A percentile compares a stretch with the other conserved stretches of the same genome.
These are phyloP conservation scores for Cosmia pyralina DNA, from an alignment of 2,888 invertebrate species.

Conservation along the genomic window DNA sequence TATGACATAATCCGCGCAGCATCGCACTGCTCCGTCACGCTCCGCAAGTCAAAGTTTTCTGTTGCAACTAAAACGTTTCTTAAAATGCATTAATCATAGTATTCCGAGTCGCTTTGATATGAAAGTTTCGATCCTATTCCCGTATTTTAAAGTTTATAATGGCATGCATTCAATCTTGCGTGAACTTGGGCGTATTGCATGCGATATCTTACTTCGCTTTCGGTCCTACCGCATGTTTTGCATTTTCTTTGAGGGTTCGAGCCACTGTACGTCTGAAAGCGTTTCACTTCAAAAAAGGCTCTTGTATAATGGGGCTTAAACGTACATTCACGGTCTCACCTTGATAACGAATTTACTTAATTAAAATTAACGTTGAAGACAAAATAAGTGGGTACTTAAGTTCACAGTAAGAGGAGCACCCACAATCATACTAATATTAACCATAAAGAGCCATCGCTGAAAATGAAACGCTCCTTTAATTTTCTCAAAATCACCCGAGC, in stretches of 20 bases:
- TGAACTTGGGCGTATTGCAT: constrained; percentile 75
- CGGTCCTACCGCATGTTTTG: constrained; percentile 71
- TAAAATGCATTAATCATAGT: constrained; percentile 85
- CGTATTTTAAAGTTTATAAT: constrained; percentile 76
- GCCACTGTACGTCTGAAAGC: constrained; percentile 64
- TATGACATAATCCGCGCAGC: constrained; percentile 72
- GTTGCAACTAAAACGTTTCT: constrained; percentile 83
- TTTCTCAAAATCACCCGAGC: constrained; percentile 85
- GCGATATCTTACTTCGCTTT: constrained; percentile 72
- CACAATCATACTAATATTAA: constrained; percentile 87
- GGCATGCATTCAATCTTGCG: constrained; percentile 69
- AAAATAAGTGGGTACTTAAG: constrained; percentile 78
- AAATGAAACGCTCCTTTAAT: constrained; percentile 88
- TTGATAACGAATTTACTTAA: constrained; percentile 77
- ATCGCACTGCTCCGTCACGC: constrained; percentile 77
- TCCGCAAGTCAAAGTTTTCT: constrained; percentile 81
- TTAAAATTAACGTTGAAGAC: constrained; percentile 81
- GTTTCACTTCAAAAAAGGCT: constrained; percentile 55
- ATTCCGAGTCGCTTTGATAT: constrained; percentile 71
- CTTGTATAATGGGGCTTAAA: constrained; percentile 54
- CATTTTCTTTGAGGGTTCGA: constrained; percentile 76
- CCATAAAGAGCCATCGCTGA: constrained; percentile 81
- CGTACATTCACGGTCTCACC: constrained; percentile 56
- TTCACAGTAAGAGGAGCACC: constrained; percentile 73
- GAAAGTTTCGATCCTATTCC: constrained; percentile 77